Percentiles rank a stretch among this genome's conserved stretches.
Evolutionary conservation across 2,797 vertebrate species (phyloP).

Genomic region (Gymnothorax reevesii): DNA sequence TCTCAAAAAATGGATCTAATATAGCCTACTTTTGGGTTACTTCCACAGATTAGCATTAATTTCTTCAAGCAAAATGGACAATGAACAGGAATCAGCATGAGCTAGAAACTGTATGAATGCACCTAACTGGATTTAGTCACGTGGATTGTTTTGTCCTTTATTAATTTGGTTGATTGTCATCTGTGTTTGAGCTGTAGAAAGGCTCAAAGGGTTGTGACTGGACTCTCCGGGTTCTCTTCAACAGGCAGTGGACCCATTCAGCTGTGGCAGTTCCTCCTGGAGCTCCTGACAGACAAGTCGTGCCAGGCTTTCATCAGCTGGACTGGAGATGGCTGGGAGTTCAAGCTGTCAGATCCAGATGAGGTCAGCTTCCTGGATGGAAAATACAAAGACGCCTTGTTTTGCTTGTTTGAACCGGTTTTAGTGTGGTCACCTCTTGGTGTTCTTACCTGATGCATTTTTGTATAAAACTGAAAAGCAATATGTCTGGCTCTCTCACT

Average conservation of each 20-base stretch:
- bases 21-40: not conserved
- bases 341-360: conserved; percentile 98
- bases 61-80: not conserved
- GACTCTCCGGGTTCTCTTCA: conserved; percentile 31
- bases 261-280: conserved; percentile 98
- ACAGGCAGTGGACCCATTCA: conserved; percentile 97
- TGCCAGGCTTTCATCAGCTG: conserved; percentile 99
- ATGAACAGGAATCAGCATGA: not conserved
- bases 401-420: not conserved
- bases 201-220: conserved; percentile 15
- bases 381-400: not conserved
- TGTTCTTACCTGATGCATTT: conserved; percentile 15
- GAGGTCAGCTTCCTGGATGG: conserved; percentile 80
- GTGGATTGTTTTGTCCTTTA: not conserved
- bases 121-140: not conserved
- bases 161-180: not conserved
- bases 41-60: not conserved
- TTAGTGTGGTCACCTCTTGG: not conserved
- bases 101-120: not conserved
- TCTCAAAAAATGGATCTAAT: not conserved
- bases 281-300: conserved; percentile 97
- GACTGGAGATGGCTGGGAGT: conserved; percentile 99
- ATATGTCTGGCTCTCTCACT: not conserved
- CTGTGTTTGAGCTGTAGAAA: not conserved
- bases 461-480: not conserved